A percentile compares a stretch with the other conserved stretches of the same genome.
Conservation (phyloP, 1,140 invertebrate species). For the Branchinecta lynchi region DNA sequence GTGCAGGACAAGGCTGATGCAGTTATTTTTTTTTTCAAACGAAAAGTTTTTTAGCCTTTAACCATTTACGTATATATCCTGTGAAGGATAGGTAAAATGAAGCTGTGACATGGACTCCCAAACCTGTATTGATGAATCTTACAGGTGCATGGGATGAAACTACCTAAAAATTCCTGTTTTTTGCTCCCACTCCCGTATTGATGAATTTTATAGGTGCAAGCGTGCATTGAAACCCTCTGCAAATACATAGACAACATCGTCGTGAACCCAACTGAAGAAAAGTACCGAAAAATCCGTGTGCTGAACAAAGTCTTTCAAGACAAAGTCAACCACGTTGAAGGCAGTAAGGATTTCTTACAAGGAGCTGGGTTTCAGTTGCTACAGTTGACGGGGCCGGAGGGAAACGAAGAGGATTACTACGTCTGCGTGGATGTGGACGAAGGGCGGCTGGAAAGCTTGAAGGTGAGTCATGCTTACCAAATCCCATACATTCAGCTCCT, state of each 20-base stretch:
- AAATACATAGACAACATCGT: constrained; percentile 86
- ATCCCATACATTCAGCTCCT: too few species aligned
- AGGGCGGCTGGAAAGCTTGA: background rate
- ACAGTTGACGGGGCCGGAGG: constrained; percentile 30
- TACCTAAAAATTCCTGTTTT: too few species aligned
- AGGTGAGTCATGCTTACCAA: background rate
- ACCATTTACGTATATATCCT: too few species aligned
- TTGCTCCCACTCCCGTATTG: background rate
- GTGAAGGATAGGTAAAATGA: too few species aligned
- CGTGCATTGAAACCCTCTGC: constrained; percentile 65
- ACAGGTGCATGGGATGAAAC: too few species aligned
- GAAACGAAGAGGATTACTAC: constrained; percentile 27
- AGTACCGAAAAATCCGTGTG: constrained; percentile 76
- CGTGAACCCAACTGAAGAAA: constrained; percentile 64
- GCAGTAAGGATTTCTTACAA: constrained; percentile 59
- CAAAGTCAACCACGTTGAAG: constrained; percentile 58
- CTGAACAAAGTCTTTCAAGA: constrained; percentile 64
- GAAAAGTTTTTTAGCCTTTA: too few species aligned
- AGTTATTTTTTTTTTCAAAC: too few species aligned
- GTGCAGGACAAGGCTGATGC: too few species aligned
- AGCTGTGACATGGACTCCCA: background rate
- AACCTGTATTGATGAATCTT: background rate
- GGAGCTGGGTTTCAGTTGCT: constrained; percentile 60
- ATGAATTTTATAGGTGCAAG: constrained; percentile 40
- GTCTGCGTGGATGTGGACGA: constrained; percentile 23